Evolutionary conservation across 2,113 vertebrate species (phyloP), one percentile per base, ranked within the genome.

Genomic region (Muntiacus reevesi): DNA sequence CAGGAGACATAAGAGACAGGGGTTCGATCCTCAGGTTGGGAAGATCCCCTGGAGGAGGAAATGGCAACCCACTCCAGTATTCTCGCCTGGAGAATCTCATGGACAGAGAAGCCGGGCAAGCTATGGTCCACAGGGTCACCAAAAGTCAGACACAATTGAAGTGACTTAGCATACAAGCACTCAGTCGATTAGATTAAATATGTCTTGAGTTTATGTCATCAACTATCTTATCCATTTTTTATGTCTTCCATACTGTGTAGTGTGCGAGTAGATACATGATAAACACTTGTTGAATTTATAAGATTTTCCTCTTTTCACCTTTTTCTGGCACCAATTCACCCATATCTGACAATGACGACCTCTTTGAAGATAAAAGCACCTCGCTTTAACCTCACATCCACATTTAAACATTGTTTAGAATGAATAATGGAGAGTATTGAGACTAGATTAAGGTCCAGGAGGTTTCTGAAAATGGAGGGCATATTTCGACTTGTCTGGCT

Each of bases 361-460:
- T 67, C 78, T 89, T 60, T 79, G 85, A 88, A 54, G 59, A 89
- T 13, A 64, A 89, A 92, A 47, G 45, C 27, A n/a, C 13, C 9
- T 95, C 11, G 30, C 76, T 96, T 90, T 92, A 85, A 88, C 36
- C n/a, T 95, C 60, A 84, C 47, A 64, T 33, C 21, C 25, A 79
- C 40, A 89, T 62, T 97, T 93, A 25, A 95, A 83, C 13, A 78
- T 28, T 40, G 33, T n/a, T 87, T 87, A 60, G 19, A 96, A 94
- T 86, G 86, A 87, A 93, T 45, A 45, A 30, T 52, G 7, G 43
- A 55, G 23, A 94, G 5, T 83, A 36, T 2, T 55, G 16, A 67
- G 76, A 57, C 7, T 28, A 64, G 45, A 90, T 79, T 83, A 94
- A 87, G n/a, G 14, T 47, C 7, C 3, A 45, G 12, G 50, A 91